Evolutionary conservation across 2,888 invertebrate genomes (phyloP), one percentile per base, ranked within the genome.

Genomic region (Trichopoda pennipes): DNA sequence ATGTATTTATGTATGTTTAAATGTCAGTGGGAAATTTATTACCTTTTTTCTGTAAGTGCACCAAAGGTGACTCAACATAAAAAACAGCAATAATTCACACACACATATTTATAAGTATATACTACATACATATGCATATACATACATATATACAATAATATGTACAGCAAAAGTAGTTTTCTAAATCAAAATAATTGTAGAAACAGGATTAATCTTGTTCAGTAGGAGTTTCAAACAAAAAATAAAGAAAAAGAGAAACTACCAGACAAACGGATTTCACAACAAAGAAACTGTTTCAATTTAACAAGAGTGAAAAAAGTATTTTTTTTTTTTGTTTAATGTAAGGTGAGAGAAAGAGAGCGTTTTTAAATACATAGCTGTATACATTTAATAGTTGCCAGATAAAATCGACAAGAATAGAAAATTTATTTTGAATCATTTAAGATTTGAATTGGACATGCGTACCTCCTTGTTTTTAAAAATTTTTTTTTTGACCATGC

Each of bases 191-290:
- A 60, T 10, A 21, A 14, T 64, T 64, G 17, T 35, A 55, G 49
- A 58, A 72, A 49, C 72, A 72, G 72, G 72, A 79, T 73, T 79
- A 73, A 72, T 72, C 72, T 58, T 78, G 72, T 72, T 66, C 44
- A 60, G 60, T 68, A 76, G 60, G 32, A 76, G 53, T 68, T 53
- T 1, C 58, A 58, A 68, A 64, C 19, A 74, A 70, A 19, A 63
- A 55, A 56, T 66, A 60, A 78, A 64, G 21, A 72, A 58, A 44
- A 49, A 72, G 17, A 16, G 44, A 69, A 17, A 38, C 6, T 47
- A 14, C 21, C 60, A 64, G 56, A 66, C 63, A 38, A 63, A 63
- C 32, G 19, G 63, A 73, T 53, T 42, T 63, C n/a, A 47, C 38
- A 70, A 72, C 61, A 63, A 76, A 79, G 56, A 73, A 73, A 78